A percentile compares a stretch with the other conserved stretches of the same genome.
These are phyloP conservation scores for Lasioglossum malachurum DNA, from an alignment of 2,888 invertebrate genomes.

Conservation along the genomic window DNA sequence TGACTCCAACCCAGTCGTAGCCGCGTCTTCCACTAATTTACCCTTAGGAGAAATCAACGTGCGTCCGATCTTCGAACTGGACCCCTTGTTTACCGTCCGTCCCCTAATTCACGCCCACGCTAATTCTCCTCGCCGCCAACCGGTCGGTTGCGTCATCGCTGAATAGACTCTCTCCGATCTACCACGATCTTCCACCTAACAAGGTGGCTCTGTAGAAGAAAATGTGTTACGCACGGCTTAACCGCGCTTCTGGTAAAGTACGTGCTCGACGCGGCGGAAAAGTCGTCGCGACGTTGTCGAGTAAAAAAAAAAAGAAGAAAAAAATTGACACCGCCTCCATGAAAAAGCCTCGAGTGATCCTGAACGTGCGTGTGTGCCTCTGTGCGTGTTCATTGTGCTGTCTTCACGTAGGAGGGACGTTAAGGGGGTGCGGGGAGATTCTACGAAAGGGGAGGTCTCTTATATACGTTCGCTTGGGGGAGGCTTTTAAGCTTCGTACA, in stretches of 20 bases:
- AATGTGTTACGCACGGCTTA: not conserved
- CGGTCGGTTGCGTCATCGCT: not conserved
- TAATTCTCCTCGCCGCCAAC: not conserved
- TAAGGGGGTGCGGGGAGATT: not conserved
- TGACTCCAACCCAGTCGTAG: not conserved
- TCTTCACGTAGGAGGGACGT: not conserved
- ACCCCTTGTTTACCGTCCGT: not conserved
- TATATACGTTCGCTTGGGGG: not conserved
- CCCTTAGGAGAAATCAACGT: not conserved
- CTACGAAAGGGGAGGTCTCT: not conserved
- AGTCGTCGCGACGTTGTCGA: not conserved
- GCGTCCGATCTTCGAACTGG: not conserved
- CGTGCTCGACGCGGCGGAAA: too few species aligned
- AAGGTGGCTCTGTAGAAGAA: not conserved
- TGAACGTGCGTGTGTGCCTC: not conserved
- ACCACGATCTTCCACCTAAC: not conserved
- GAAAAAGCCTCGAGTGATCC: not conserved
- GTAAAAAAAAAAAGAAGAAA: not conserved
- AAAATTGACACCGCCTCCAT: not conserved
- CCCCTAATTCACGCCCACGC: not conserved
- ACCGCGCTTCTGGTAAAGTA: too few species aligned
- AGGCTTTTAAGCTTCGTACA: constrained; percentile 39
- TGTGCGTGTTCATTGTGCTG: not conserved
- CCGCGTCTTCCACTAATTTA: not conserved
- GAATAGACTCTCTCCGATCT: not conserved